These are phyloP conservation scores for Tinea trinotella DNA, from an alignment of 2,888 invertebrate genomes.

Conservation along the genomic window DNA sequence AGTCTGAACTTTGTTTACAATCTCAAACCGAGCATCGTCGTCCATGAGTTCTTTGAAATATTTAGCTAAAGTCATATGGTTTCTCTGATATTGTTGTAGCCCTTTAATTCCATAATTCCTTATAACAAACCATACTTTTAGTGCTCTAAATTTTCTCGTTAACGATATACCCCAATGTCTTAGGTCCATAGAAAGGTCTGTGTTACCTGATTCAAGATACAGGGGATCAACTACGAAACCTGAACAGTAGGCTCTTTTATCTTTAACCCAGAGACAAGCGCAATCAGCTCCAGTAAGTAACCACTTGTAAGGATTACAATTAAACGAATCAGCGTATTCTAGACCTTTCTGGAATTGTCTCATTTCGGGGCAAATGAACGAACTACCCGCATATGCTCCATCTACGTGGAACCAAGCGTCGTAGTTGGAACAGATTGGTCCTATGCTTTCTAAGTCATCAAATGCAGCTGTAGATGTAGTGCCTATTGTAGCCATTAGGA, in stretches of 20 bases:
- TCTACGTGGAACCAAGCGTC: slow-evolving; percentile 91
- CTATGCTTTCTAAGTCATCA: slow-evolving; percentile 84
- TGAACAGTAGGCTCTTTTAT: slow-evolving; percentile 82
- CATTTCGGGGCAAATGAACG: slow-evolving; percentile 89
- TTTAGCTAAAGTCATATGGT: slow-evolving; percentile 84
- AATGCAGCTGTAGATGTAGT: slow-evolving; percentile 89
- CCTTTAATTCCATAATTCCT: slow-evolving; percentile 86
- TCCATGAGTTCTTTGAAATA: slow-evolving; percentile 79
- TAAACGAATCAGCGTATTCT: slow-evolving; percentile 87
- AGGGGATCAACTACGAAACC: slow-evolving; percentile 90
- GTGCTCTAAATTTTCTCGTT: slow-evolving; percentile 85
- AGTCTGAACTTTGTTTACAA: slow-evolving; percentile 80
- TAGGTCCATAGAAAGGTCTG: slow-evolving; percentile 78
- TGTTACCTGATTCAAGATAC: slow-evolving; percentile 87
- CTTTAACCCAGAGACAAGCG: slow-evolving; percentile 86
- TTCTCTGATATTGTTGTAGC: slow-evolving; percentile 86
- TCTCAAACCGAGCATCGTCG: slow-evolving; percentile 81
- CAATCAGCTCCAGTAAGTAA: slow-evolving; percentile 89
- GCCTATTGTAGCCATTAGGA: slow-evolving; percentile 86
- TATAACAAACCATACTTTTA: slow-evolving; percentile 92
- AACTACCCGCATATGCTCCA: slow-evolving; percentile 89
- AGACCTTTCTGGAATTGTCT: slow-evolving; percentile 75
- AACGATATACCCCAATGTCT: slow-evolving; percentile 91
- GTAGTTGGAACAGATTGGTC: slow-evolving; percentile 76
- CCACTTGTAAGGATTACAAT: slow-evolving; percentile 92